Conservation (phyloP, 2,797 vertebrate genomes). For the Myotis daubentonii region DNA sequence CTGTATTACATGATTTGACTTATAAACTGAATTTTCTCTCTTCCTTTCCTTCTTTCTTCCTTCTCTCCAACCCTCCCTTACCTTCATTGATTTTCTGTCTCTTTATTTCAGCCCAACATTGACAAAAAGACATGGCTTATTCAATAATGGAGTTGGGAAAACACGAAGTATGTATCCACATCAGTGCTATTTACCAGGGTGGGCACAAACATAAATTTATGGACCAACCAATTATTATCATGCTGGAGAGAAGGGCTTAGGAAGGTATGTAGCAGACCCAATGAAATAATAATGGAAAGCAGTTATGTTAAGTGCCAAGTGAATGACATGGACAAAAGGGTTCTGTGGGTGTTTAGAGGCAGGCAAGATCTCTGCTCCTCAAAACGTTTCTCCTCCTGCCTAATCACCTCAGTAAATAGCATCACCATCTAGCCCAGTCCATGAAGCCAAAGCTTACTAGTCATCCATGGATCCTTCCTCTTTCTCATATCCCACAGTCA, state of each 20-base stretch:
- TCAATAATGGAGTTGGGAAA: conserved; percentile 5
- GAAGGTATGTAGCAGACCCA: not conserved
- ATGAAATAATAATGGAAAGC: not conserved
- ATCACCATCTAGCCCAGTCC: not conserved
- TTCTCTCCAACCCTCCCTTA: not conserved
- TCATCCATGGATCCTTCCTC: not conserved
- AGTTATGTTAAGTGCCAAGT: not conserved
- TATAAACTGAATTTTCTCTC: not conserved
- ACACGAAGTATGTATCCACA: not conserved
- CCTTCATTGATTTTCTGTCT: not conserved
- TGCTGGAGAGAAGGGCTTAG: not conserved
- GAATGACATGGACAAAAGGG: not conserved
- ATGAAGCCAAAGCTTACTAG: not conserved
- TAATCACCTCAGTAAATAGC: not conserved
- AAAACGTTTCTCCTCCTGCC: not conserved
- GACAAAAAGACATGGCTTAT: not conserved
- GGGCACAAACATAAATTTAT: not conserved
- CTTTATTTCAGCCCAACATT: not conserved
- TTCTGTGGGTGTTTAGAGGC: not conserved
- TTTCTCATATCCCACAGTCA: not conserved
- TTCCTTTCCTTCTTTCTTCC: not conserved
- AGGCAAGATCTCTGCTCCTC: not conserved
- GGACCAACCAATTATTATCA: not conserved
- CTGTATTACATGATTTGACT: not conserved
- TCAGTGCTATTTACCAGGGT: not conserved